Evolutionary conservation across 2,113 vertebrate species (phyloP).

Genomic region (Puma concolor): DNA sequence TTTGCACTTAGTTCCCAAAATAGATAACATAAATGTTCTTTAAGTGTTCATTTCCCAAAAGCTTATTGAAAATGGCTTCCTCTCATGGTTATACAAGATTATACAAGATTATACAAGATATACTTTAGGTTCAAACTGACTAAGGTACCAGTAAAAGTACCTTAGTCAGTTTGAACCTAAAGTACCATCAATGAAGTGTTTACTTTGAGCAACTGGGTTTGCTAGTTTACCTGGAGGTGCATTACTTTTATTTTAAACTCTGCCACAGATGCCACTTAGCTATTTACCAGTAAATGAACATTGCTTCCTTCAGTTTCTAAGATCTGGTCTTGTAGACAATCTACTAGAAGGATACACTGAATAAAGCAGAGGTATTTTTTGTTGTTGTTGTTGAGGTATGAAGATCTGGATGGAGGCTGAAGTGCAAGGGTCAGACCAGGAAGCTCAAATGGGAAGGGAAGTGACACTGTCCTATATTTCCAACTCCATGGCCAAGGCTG

Average conservation of each 20-base stretch:
- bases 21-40: neutral
- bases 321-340: neutral
- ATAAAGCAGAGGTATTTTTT: neutral
- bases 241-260: neutral
- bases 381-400: neutral
- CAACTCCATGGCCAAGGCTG: neutral
- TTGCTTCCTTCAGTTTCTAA: neutral
- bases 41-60: slow-evolving; percentile 36
- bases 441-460: neutral
- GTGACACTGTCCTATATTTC: neutral
- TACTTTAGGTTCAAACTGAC: no score
- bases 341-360: neutral
- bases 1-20: neutral
- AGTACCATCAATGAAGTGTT: neutral
- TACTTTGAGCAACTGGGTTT: neutral
- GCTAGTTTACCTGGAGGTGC: neutral
- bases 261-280: neutral
- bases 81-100: neutral
- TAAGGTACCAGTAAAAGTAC: no score
- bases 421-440: neutral
- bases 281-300: neutral
- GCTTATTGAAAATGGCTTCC: neutral
- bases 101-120: no score
- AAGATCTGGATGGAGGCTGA: neutral
- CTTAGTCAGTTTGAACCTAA: neutral